These are phyloP conservation scores for Fistularia commersonii DNA, from an alignment of 2,797 vertebrate genomes.

Conservation along the genomic window DNA sequence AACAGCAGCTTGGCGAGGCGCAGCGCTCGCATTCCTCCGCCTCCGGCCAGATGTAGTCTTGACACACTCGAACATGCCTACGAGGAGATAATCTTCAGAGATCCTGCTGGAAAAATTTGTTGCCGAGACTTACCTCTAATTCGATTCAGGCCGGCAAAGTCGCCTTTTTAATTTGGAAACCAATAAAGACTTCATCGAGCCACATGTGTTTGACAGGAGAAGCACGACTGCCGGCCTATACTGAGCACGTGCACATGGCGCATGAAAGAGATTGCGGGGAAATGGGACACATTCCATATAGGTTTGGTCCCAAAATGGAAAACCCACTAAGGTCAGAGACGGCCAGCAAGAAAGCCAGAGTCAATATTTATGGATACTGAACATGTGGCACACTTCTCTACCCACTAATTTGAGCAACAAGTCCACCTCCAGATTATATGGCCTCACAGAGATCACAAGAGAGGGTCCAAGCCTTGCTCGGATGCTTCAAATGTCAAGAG, in stretches of 20 bases:
- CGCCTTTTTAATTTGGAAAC: slow-evolving; percentile 61
- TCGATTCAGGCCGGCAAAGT: slow-evolving; percentile 18
- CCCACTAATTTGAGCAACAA: slow-evolving; percentile 86
- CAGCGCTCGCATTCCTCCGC: slow-evolving; percentile 82
- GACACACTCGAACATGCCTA: slow-evolving; percentile 63
- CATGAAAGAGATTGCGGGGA: slow-evolving; percentile 64
- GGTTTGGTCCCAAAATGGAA: slow-evolving; percentile 78
- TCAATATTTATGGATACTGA: slow-evolving; percentile 90
- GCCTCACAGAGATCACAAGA: slow-evolving; percentile 73
- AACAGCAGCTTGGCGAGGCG: slow-evolving; percentile 92
- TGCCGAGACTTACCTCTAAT: slow-evolving; percentile 38
- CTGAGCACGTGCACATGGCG: slow-evolving; percentile 41
- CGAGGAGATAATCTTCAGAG: slow-evolving; percentile 53
- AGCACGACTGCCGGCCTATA: slow-evolving; percentile 49
- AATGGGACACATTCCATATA: slow-evolving; percentile 68
- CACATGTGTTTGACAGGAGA: slow-evolving; percentile 74
- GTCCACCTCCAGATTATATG: slow-evolving; percentile 81
- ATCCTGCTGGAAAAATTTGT: slow-evolving; percentile 40
- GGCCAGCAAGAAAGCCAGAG: slow-evolving; percentile 84
- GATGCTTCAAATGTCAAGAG: slow-evolving; percentile 57
- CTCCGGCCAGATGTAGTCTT: slow-evolving; percentile 70
- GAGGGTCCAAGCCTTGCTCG: slow-evolving; percentile 51
- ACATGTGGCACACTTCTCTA: slow-evolving; percentile 85
- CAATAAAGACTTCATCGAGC: slow-evolving; percentile 61
- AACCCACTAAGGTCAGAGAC: slow-evolving; percentile 87